Evolutionary conservation across 2,113 vertebrate genomes (phyloP).

Genomic region (Triplophysa dalaica): DNA sequence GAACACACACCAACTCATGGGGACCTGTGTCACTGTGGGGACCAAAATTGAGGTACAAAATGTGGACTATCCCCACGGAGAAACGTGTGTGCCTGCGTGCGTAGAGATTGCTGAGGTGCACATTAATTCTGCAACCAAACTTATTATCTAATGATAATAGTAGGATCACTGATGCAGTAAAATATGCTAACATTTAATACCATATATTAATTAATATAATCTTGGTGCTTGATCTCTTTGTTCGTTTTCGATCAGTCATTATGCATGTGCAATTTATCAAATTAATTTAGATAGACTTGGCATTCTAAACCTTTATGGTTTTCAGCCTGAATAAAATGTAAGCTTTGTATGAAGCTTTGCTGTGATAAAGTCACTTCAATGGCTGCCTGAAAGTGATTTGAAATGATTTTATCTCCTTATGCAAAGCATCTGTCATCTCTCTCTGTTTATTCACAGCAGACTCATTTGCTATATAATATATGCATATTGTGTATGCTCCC

Average conservation of each 20-base stretch:
- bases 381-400: not conserved
- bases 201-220: not conserved
- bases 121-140: too few species aligned
- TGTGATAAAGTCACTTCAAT: not conserved
- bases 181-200: not conserved
- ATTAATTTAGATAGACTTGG: slow-evolving; percentile 2
- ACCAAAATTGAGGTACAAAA: too few species aligned
- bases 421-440: slow-evolving; percentile 25
- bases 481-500: slow-evolving; percentile 36
- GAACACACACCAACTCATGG: too few species aligned
- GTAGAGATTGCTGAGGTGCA: not conserved
- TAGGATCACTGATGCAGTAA: not conserved
- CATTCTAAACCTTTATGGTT: not conserved
- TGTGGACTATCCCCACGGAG: too few species aligned
- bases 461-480: slow-evolving; percentile 31
- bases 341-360: slow-evolving; percentile 1
- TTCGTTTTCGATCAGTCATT: not conserved
- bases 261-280: not conserved
- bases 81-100: too few species aligned
- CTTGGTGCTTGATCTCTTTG: not conserved
- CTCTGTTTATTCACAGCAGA: slow-evolving; percentile 34
- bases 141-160: not conserved
- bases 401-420: slow-evolving; percentile 12
- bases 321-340: not conserved
- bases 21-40: too few species aligned